Evolutionary conservation across 2,797 vertebrate genomes (phyloP).

Genomic region (Oophaga sylvatica): DNA sequence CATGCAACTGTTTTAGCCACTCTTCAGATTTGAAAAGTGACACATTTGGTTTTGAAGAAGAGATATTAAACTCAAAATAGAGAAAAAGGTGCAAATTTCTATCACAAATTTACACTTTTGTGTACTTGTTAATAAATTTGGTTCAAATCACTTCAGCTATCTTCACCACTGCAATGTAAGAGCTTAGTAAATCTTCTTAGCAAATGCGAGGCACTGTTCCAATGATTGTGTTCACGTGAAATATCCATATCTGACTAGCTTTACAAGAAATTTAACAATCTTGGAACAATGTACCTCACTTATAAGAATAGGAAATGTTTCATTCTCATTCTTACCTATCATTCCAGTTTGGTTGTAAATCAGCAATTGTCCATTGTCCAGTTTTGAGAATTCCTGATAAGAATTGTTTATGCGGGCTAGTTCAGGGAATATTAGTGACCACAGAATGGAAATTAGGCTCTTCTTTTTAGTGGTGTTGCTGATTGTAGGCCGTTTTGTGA

Average conservation of each 20-base stretch:
- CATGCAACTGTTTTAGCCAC: too few relatives aligned
- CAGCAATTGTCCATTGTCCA: conserved; percentile 7
- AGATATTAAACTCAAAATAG: too few relatives aligned
- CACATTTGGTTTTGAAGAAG: too few relatives aligned
- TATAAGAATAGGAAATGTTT: not conserved
- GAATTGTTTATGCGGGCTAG: not conserved
- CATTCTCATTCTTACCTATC: conserved; percentile 1
- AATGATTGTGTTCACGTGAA: not conserved
- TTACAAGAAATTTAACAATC: not conserved
- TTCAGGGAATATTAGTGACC: conserved; percentile 26
- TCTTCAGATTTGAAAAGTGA: too few relatives aligned
- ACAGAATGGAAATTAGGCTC: conserved; percentile 23
- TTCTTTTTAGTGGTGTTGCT: conserved; percentile 15
- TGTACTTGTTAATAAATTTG: too few relatives aligned
- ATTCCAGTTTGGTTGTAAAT: not conserved
- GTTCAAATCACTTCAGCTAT: too few relatives aligned
- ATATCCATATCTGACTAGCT: not conserved
- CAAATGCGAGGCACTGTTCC: too few relatives aligned
- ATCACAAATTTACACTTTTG: too few relatives aligned
- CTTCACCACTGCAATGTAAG: too few relatives aligned
- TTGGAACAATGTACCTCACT: not conserved
- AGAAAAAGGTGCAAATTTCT: too few relatives aligned
- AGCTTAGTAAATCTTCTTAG: too few relatives aligned
- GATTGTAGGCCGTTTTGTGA: not conserved
- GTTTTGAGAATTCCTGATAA: not conserved